phyloP scores from a whole-genome alignment of 30 jellyfish, hydroid and myxozoan genomes.

The Turritopsis rubra region DNA sequence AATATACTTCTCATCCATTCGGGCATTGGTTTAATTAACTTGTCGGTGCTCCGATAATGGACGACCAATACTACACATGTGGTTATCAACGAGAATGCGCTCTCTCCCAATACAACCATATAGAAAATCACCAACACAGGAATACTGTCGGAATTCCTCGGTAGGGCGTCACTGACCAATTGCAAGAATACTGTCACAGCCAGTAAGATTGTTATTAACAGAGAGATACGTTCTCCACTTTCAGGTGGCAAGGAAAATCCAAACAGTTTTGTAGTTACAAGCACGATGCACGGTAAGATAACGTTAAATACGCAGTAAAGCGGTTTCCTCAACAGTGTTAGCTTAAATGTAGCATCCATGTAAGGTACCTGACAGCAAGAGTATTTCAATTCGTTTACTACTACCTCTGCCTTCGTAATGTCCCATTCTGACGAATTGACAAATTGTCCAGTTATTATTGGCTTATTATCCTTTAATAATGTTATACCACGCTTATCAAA shows the following conservation, averaged over 20 bases:
- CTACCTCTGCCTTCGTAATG: constrained; percentile 23
- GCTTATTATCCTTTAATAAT: constrained; percentile 40
- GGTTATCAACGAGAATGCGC: constrained; percentile 72
- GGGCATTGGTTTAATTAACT: constrained; percentile 64
- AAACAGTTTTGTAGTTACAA: constrained; percentile 51
- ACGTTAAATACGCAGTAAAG: constrained; percentile 66
- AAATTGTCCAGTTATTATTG: constrained; percentile 63
- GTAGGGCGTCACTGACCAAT: constrained; percentile 70
- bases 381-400: constrained; percentile 40
- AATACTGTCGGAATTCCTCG: constrained; percentile 77
- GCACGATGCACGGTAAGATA: constrained; percentile 76
- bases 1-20: constrained; percentile 62
- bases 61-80: constrained; percentile 77
- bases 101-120: constrained; percentile 84
- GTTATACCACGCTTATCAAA: constrained; percentile 51
- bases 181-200: constrained; percentile 94
- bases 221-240: constrained; percentile 83
- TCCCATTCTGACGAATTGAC: constrained; percentile 84
- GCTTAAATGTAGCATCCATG: constrained; percentile 58
- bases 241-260: constrained; percentile 95
- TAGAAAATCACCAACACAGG: constrained; percentile 72
- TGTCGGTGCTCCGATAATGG: constrained; percentile 59
- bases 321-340: constrained; percentile 71
- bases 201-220: constrained; percentile 66
- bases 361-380: constrained; percentile 75